Evolutionary conservation across 2,797 vertebrate genomes (phyloP), one percentile per base, ranked within the genome.

Genomic region (Clarias platycephalus): DNA sequence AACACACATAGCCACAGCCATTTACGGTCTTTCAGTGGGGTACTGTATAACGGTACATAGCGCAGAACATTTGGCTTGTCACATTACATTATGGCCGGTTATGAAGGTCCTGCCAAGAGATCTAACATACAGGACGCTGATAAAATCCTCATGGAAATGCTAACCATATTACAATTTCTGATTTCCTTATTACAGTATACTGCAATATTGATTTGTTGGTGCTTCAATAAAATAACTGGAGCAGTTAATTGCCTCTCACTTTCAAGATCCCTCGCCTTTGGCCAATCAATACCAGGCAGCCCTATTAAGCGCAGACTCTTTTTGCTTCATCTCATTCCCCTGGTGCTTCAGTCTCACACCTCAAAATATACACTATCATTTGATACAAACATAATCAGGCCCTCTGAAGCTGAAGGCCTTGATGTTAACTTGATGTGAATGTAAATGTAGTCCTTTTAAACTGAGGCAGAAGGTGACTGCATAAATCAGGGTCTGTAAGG

Each of bases 181-280:
- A 68, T 81, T 55, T 55, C 44, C 63, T 68, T 55, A 67, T 67
- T 22, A 53, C 18, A 28, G 7, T 8, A 34, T 28, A 8, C 77
- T 6, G 16, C 24, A 26, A 26, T 18, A 80, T 80, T 0, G 40
- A 64, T 64, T 64, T 20, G 5, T 8, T 81, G 79, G 60, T 49
- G 7, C 44, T 80, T 64, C 77, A 26, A 26, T 44, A 28, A 26
- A 80, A 67, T 49, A 80, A 80, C 60, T 80, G 34, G 20, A 66
- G 62, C 40, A 80, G 79, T 80, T 66, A 80, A 80, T 55, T 80
- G 63, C 63, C 40, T 80, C 12, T 28, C 40, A 12, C n/a, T 49
- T 64, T 66, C 26, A 28, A 66, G 31, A 78, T 40, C 57, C 22
- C 31, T 60, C 2, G 24, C 34, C 58, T 26, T 44, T 62, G 34